Percentiles rank a stretch among this genome's conserved stretches.
Evolutionary conservation across 2,113 vertebrate genomes (phyloP).

Genomic region (Gulo gulo): DNA sequence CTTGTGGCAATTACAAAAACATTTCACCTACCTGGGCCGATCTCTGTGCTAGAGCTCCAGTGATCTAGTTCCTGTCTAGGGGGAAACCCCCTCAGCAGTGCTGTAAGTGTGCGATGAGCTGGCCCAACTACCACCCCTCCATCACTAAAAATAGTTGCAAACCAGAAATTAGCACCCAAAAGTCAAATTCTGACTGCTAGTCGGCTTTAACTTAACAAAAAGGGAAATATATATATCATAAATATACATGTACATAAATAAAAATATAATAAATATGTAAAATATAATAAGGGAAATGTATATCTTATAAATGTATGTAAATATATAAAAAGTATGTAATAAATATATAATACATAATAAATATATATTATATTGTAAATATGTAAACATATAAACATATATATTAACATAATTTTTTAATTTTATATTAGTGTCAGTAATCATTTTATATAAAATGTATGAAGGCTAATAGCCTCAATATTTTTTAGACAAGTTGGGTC

Average conservation of each 20-base stretch:
- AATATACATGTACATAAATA: not conserved
- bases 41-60: not conserved
- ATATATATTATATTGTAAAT: not conserved
- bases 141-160: not conserved
- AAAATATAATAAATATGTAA: not conserved
- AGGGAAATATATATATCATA: not conserved
- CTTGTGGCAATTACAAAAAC: slow-evolving; percentile 69
- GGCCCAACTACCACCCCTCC: not conserved
- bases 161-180: not conserved
- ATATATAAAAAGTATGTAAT: too few species aligned
- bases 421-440: not conserved
- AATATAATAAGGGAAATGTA: not conserved
- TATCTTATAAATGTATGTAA: not conserved
- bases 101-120: not conserved
- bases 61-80: slow-evolving; percentile 56
- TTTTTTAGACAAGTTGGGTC: not conserved
- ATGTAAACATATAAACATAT: not conserved
- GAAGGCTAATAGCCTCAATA: not conserved
- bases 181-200: not conserved
- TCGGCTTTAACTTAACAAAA: not conserved
- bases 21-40: slow-evolving; percentile 9
- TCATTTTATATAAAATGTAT: slow-evolving; percentile 2
- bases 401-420: not conserved
- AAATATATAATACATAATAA: too few species aligned
- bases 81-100: not conserved